A percentile compares a stretch with the other conserved stretches of the same genome.
Evolutionary conservation across 2,888 invertebrate genomes (phyloP).

Genomic region (Sphaerophoria taeniata): DNA sequence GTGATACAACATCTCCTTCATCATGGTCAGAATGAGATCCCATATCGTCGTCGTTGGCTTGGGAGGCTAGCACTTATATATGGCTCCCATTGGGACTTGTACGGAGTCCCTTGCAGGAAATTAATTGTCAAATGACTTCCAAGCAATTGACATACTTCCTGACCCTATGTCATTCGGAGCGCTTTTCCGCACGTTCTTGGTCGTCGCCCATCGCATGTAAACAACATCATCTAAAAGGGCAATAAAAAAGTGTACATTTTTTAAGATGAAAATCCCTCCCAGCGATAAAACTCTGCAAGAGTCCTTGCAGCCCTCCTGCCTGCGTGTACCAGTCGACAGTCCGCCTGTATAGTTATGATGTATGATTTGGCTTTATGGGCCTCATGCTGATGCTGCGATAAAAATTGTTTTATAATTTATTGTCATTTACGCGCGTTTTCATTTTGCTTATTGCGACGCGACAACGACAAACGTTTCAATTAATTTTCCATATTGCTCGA

Average conservation of each 20-base stretch:
- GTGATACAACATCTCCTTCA: too few species aligned
- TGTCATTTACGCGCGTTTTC: slow-evolving; percentile 27
- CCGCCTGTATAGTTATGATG: neutral
- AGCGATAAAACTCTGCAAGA: neutral
- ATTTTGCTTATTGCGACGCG: neutral
- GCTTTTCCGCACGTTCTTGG: neutral
- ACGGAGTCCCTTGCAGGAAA: slow-evolving; percentile 8
- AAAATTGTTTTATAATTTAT: slow-evolving; percentile 37
- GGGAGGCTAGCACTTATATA: neutral
- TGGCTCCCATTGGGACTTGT: neutral
- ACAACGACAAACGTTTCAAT: slow-evolving; percentile 10
- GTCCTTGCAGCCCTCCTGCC: neutral
- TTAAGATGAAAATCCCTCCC: slow-evolving; percentile 15
- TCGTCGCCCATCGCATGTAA: neutral
- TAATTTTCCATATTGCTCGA: neutral
- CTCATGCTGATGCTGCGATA: slow-evolving; percentile 29
- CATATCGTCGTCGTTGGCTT: neutral
- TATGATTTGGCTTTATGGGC: neutral
- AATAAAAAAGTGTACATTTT: slow-evolving; percentile 17
- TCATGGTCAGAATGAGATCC: neutral
- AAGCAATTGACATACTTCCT: slow-evolving; percentile 57
- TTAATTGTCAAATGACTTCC: slow-evolving; percentile 60
- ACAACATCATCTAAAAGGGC: slow-evolving; percentile 18
- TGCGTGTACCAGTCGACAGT: neutral
- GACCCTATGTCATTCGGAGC: slow-evolving; percentile 5